Conservation (phyloP, 92 coral and sea anemone species). For the Ricordea florida region DNA sequence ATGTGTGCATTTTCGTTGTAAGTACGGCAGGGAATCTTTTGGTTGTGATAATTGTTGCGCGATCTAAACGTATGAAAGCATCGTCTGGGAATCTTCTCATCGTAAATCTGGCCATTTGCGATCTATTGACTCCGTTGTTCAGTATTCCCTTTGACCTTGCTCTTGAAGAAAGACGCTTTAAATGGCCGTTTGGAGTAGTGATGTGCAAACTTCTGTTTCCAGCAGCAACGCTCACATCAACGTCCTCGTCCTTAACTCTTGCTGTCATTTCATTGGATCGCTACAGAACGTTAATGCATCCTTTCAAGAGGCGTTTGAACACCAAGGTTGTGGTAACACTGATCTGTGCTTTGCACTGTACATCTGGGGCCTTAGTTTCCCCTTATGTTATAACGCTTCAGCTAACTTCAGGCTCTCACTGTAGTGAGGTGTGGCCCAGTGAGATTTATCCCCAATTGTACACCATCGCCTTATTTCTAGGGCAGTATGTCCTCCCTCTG, state of each 20-base stretch:
- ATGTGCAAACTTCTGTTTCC: conserved; percentile 50
- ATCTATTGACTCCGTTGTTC: conserved; percentile 61
- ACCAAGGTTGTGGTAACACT: conserved; percentile 15
- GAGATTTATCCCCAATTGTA: conserved; percentile 53
- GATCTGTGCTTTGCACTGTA: conserved; percentile 23
- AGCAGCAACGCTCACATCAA: conserved; percentile 43
- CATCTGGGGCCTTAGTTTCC: conserved; percentile 25
- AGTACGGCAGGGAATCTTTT: conserved; percentile 55
- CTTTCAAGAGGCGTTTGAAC: conserved; percentile 58
- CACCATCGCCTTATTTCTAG: conserved; percentile 61
- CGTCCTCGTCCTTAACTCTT: conserved; percentile 53
- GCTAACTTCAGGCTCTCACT: conserved; percentile 21
- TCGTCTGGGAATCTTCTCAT: conserved; percentile 51
- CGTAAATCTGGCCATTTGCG: conserved; percentile 71
- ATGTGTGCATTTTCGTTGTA: conserved; percentile 19
- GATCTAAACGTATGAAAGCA: conserved; percentile 20
- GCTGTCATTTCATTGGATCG: conserved; percentile 74
- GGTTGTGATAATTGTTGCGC: conserved; percentile 40
- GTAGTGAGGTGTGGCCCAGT: conserved; percentile 71
- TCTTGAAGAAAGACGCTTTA: conserved; percentile 16
- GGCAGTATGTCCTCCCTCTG: conserved; percentile 70
- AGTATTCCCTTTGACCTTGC: conserved; percentile 65
- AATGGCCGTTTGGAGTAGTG: conserved; percentile 40
- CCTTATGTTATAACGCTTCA: conserved; percentile 34
- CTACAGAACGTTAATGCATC: conserved; percentile 62